These are phyloP conservation scores for Platerodrilus igneus DNA, from an alignment of 2,888 invertebrate species.

Conservation along the genomic window DNA sequence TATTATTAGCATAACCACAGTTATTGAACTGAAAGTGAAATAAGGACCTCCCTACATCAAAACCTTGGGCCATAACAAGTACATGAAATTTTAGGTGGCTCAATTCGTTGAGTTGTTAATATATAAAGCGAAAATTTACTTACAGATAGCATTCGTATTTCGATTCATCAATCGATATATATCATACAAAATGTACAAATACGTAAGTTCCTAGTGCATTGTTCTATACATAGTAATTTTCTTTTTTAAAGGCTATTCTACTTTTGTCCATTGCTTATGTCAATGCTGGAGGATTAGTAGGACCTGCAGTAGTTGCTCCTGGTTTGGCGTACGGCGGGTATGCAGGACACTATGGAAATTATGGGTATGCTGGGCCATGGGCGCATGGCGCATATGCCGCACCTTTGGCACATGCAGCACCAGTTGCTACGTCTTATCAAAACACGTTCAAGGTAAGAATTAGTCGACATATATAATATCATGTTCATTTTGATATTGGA, in stretches of 20 bases:
- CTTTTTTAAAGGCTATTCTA: conserved; percentile 36
- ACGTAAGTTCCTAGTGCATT: conserved; percentile 30
- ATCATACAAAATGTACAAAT: conserved; percentile 35
- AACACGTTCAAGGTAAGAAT: conserved; percentile 61
- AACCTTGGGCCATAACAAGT: conserved; percentile 38
- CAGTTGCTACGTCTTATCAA: conserved; percentile 61
- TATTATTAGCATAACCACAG: too few relatives aligned
- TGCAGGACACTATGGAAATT: not conserved
- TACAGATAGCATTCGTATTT: too few relatives aligned
- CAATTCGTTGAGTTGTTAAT: conserved; percentile 24
- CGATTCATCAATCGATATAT: too few relatives aligned
- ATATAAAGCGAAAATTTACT: conserved; percentile 27
- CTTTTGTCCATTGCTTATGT: conserved; percentile 46
- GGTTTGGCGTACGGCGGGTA: not conserved
- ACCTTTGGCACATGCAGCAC: conserved; percentile 38
- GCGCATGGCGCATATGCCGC: too few relatives aligned
- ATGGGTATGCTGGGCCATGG: conserved; percentile 31
- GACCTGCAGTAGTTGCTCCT: conserved; percentile 12
- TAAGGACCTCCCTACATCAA: conserved; percentile 37
- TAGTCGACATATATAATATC: too few relatives aligned
- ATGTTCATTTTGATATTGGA: too few relatives aligned
- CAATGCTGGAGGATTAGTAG: conserved; percentile 43
- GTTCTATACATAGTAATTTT: not conserved
- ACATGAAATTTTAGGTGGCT: conserved; percentile 26
- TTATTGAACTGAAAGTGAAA: conserved; percentile 36